Percentiles rank a stretch among this genome's conserved stretches.
Conservation (phyloP, 92 coral and sea anemone species). For the Zoanthus gigantus region DNA sequence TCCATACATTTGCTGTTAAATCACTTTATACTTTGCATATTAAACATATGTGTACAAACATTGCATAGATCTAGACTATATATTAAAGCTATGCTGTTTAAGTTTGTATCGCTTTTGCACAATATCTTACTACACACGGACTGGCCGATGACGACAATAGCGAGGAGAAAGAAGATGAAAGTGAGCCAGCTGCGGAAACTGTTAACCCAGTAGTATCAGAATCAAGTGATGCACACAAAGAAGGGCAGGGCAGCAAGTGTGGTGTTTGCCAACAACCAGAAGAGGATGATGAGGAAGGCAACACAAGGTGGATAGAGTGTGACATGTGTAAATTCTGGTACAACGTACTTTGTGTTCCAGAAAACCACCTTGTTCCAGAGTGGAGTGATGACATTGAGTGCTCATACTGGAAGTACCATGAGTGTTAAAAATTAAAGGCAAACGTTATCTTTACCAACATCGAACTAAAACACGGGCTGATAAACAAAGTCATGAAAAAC, state of each 20-base stretch:
- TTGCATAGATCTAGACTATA: no score
- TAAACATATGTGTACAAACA: no score
- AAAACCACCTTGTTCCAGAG: constrained; percentile 42
- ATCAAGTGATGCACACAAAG: constrained; percentile 38
- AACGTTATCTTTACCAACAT: constrained; percentile 26
- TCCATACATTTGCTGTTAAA: no score
- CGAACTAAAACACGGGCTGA: constrained; percentile 35
- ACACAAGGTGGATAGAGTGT: constrained; percentile 33
- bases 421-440: constrained; percentile 30
- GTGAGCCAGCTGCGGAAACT: constrained; percentile 38
- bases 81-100: no score
- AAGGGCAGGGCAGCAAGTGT: constrained; percentile 32
- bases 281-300: constrained; percentile 36
- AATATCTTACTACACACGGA: constrained; percentile 35
- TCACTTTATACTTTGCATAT: no score
- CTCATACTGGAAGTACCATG: constrained; percentile 31
- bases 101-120: background rate
- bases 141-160: constrained; percentile 31
- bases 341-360: constrained; percentile 19
- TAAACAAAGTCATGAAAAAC: constrained; percentile 36
- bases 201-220: constrained; percentile 34
- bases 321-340: constrained; percentile 30
- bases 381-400: constrained; percentile 32
- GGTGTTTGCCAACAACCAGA: constrained; percentile 38
- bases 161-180: constrained; percentile 33